Percentiles rank a stretch among this genome's conserved stretches.
These are phyloP conservation scores for Typhlomys cinereus DNA, from an alignment of 2,113 vertebrate species.

Conservation along the genomic window DNA sequence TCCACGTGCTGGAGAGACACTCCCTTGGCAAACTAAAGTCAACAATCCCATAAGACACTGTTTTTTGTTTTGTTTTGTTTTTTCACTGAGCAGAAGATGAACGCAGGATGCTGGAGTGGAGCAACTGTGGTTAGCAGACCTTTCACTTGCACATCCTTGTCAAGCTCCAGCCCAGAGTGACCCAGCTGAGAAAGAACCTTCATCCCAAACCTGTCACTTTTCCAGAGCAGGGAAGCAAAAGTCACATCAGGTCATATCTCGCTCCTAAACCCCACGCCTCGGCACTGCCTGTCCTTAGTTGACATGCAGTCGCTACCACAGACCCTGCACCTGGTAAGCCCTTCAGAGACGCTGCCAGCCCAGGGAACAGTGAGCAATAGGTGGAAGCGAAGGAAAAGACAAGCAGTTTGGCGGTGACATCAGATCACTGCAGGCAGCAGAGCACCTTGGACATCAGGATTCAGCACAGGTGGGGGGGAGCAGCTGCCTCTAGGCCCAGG, in stretches of 20 bases:
- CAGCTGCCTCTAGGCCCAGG: background rate
- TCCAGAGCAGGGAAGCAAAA: too few species aligned
- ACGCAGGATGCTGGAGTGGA: too few species aligned
- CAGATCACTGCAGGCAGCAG: background rate
- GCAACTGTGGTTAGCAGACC: too few species aligned
- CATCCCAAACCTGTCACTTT: too few species aligned
- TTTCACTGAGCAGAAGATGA: background rate
- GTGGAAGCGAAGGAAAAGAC: background rate
- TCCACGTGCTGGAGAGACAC: background rate
- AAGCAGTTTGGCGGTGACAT: accelerated
- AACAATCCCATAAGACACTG: background rate
- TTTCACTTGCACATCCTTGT: too few species aligned
- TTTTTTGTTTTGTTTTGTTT: background rate
- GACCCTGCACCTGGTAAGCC: background rate
- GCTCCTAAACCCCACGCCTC: too few species aligned
- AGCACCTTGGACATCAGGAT: background rate
- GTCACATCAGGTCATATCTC: too few species aligned
- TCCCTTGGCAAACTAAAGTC: background rate
- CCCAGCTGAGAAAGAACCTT: too few species aligned
- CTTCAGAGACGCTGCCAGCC: too few species aligned
- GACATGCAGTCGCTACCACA: too few species aligned
- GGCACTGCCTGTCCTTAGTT: too few species aligned
- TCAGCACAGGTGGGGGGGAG: background rate
- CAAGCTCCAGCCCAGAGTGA: too few species aligned
- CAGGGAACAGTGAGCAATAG: background rate